Conservation (phyloP, 2,888 invertebrate genomes). For the Idaea dimidiata region DNA sequence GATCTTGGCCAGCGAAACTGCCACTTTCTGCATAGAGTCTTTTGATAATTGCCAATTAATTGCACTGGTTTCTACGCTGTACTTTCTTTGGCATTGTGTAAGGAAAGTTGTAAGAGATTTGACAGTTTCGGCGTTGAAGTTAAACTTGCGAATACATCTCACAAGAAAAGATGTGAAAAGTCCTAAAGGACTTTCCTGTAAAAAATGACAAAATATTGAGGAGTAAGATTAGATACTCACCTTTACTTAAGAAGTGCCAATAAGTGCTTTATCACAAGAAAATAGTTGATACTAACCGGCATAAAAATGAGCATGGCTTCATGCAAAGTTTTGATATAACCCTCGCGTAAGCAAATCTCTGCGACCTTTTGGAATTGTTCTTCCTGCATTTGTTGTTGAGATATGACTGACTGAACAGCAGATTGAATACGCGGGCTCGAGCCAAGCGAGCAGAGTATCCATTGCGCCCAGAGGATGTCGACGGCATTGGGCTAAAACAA, state of each 20-base stretch:
- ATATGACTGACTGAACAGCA: slow-evolving; percentile 45
- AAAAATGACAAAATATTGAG: slow-evolving; percentile 25
- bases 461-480: slow-evolving; percentile 82
- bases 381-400: slow-evolving; percentile 47
- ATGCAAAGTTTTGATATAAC: slow-evolving; percentile 81
- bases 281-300: slow-evolving; percentile 71
- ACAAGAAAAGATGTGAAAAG: slow-evolving; percentile 81
- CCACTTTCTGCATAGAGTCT: slow-evolving; percentile 77
- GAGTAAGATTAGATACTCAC: background rate
- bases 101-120: slow-evolving; percentile 59
- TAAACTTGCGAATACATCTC: slow-evolving; percentile 69
- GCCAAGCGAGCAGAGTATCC: slow-evolving; percentile 71
- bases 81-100: slow-evolving; percentile 61
- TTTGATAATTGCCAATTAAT: slow-evolving; percentile 67
- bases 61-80: slow-evolving; percentile 55
- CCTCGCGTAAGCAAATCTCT: slow-evolving; percentile 73
- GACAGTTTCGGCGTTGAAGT: slow-evolving; percentile 68
- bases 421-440: slow-evolving; percentile 40
- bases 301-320: slow-evolving; percentile 86
- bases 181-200: slow-evolving; percentile 83
- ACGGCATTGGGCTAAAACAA: slow-evolving; percentile 79
- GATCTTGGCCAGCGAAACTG: slow-evolving; percentile 81
- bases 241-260: no score
- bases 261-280: no score
- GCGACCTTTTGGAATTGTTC: slow-evolving; percentile 75